Conservation (phyloP, 2,113 vertebrate genomes). For the Poecilia latipinna region DNA sequence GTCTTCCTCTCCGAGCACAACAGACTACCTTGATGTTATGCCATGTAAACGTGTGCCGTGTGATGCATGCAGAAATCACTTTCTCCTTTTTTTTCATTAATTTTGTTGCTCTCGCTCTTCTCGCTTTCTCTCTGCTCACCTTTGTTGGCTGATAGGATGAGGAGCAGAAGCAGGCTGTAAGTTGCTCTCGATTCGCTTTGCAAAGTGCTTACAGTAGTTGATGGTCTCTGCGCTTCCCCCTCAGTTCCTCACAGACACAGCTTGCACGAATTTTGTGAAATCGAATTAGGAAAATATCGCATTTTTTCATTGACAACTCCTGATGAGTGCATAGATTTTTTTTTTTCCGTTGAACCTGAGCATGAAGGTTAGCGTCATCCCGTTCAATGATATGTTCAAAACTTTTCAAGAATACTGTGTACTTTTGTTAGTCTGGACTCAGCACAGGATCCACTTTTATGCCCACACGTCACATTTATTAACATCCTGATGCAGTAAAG, state of each 20-base stretch:
- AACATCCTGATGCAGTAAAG: conserved; percentile 45
- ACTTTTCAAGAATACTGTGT: conserved; percentile 29
- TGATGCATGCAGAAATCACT: conserved; percentile 44
- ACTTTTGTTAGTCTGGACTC: conserved; percentile 38
- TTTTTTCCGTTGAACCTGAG: neutral
- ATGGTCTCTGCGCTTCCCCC: conserved; percentile 1
- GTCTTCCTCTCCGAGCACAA: conserved; percentile 17
- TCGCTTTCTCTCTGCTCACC: conserved; percentile 56
- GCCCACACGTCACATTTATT: conserved; percentile 61
- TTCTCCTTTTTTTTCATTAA: conserved; percentile 47
- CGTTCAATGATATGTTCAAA: conserved; percentile 18
- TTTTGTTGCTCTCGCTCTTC: conserved; percentile 53
- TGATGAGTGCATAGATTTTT: neutral
- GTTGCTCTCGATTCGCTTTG: conserved; percentile 75
- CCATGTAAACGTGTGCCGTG: conserved; percentile 14
- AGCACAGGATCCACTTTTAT: conserved; percentile 26
- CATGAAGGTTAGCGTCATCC: neutral
- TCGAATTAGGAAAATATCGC: neutral
- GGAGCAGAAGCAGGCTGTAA: conserved; percentile 97
- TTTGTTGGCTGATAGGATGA: conserved; percentile 86
- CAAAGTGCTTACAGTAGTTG: conserved; percentile 21
- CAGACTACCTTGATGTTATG: conserved; percentile 2
- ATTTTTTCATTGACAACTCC: neutral
- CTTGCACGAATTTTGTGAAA: conserved; percentile 20
- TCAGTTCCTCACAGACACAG: conserved; percentile 32